phyloP scores from a whole-genome alignment of 2,113 vertebrate genomes.

The Mystacornis crossleyi region DNA sequence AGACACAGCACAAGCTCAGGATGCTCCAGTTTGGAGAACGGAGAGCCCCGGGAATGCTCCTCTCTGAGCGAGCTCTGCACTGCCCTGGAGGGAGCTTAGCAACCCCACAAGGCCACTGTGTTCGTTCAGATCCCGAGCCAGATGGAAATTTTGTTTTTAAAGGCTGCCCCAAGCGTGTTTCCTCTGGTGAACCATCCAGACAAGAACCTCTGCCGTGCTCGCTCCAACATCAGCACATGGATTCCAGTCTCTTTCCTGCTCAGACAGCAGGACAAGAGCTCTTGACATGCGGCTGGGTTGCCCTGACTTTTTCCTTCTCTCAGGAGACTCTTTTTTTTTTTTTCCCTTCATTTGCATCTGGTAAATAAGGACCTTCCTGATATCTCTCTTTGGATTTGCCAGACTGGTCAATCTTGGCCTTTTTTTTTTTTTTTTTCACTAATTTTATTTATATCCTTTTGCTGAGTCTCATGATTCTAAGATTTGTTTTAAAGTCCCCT shows the following conservation, averaged over 20 bases:
- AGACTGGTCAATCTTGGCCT: neutral
- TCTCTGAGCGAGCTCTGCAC: neutral
- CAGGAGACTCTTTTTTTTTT: neutral
- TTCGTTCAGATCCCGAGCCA: neutral
- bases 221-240: neutral
- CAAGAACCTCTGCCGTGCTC: neutral
- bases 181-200: neutral
- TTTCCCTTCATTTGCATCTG: neutral
- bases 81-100: slow-evolving; percentile 14
- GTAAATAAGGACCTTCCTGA: slow-evolving; percentile 5
- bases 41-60: neutral
- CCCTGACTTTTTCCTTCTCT: neutral
- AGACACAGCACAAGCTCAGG: neutral
- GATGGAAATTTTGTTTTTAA: slow-evolving; percentile 26
- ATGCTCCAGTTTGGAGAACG: rapidly evolving
- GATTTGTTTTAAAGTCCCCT: neutral
- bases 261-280: neutral
- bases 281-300: neutral
- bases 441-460: slow-evolving; percentile 11
- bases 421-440: neutral
- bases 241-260: neutral
- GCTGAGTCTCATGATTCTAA: neutral
- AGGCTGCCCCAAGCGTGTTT: neutral
- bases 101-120: neutral
- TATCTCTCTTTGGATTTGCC: slow-evolving; percentile 1